Percentiles rank a stretch among this genome's conserved stretches.
Evolutionary conservation across 2,113 vertebrate genomes (phyloP).

Genomic region (Anarhynchus alexandrinus): DNA sequence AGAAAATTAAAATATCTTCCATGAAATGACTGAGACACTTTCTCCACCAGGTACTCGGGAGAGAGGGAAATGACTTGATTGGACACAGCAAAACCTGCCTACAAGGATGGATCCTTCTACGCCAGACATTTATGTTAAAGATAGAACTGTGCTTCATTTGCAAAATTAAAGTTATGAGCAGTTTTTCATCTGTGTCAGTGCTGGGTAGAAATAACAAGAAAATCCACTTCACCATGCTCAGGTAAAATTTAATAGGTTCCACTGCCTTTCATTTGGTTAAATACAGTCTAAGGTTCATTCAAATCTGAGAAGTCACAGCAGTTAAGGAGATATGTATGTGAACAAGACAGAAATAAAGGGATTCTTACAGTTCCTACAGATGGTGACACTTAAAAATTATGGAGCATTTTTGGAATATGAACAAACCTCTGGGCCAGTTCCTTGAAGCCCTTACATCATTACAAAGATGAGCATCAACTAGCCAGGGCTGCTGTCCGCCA

Average conservation of each 20-base stretch:
- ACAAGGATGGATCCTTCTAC: neutral
- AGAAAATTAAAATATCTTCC: slow-evolving; percentile 2
- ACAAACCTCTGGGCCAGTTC: neutral
- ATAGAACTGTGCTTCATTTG: neutral
- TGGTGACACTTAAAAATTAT: neutral
- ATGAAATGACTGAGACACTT: neutral
- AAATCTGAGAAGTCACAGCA: neutral
- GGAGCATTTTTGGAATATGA: neutral
- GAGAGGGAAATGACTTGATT: neutral
- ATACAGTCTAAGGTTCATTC: neutral
- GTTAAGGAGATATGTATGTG: neutral
- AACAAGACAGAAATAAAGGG: neutral
- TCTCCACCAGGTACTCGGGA: neutral
- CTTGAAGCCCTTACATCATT: neutral
- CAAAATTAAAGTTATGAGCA: neutral
- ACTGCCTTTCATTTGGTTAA: neutral
- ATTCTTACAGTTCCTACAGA: neutral
- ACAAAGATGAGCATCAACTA: neutral
- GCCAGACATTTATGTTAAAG: neutral
- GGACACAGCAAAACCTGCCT: neutral
- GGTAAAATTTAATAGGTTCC: neutral
- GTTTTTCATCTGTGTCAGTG: neutral
- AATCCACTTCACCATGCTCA: neutral
- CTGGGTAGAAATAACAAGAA: neutral
- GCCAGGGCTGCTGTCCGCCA: neutral